phyloP scores from a whole-genome alignment of 2,888 invertebrate genomes.

The Trissolcus japonicus region DNA sequence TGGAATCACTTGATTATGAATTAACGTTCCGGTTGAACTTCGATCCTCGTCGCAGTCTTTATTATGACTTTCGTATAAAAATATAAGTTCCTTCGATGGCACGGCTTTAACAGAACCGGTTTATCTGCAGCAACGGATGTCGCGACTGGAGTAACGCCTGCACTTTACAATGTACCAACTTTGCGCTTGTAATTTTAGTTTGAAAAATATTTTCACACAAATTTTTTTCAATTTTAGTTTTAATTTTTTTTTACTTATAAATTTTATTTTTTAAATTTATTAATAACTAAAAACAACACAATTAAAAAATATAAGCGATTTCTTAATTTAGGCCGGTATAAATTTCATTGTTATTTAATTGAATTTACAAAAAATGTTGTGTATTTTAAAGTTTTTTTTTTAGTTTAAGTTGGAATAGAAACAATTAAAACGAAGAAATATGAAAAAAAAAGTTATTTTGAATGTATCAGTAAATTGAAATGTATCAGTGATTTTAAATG shows the following conservation, averaged over 20 bases:
- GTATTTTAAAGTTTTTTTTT: no score
- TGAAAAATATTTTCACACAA: background rate
- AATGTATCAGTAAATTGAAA: no score
- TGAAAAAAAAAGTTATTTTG: no score
- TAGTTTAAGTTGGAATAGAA: no score
- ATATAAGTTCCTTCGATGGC: conserved; percentile 23
- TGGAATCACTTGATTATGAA: conserved; percentile 22
- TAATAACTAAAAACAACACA: background rate
- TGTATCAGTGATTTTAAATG: no score
- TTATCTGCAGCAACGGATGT: conserved; percentile 38
- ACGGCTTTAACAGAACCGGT: conserved; percentile 20
- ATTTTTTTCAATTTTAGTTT: background rate
- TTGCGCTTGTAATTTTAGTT: background rate
- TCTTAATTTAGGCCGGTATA: no score
- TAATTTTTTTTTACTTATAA: background rate
- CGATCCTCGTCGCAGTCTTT: conserved; percentile 46
- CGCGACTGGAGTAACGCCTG: conserved; percentile 10
- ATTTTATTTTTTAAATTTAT: background rate
- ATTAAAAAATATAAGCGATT: background rate
- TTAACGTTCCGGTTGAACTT: conserved; percentile 41
- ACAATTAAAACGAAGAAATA: no score
- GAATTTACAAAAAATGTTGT: no score
- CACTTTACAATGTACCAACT: conserved; percentile 15
- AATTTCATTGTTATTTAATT: no score
- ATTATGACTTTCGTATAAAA: conserved; percentile 40